Percentiles rank a stretch among this genome's conserved stretches.
These are phyloP conservation scores for Oxycera nigricornis DNA, from an alignment of 2,888 invertebrate genomes.

Conservation along the genomic window DNA sequence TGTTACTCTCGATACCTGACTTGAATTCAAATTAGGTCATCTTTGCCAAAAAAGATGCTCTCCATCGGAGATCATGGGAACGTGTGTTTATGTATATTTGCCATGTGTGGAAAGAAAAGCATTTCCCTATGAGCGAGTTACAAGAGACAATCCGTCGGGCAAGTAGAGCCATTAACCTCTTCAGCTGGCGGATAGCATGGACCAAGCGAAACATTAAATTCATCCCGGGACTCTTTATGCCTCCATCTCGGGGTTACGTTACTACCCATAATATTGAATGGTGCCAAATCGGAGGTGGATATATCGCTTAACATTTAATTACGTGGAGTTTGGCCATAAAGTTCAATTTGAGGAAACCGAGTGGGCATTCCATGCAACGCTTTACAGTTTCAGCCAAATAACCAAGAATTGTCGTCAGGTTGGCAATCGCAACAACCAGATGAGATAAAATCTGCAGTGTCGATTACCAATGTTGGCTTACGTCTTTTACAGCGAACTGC, in stretches of 20 bases:
- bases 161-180: not conserved
- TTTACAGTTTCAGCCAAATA: not conserved
- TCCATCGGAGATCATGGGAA: not conserved
- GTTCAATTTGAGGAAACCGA: not conserved
- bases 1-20: not conserved
- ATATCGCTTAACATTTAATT: slow-evolving; percentile 25
- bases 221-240: not conserved
- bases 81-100: not conserved
- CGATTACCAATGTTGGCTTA: not conserved
- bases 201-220: not conserved
- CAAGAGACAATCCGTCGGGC: not conserved
- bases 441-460: no score
- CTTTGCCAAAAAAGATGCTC: not conserved
- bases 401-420: not conserved
- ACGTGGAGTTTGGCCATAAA: slow-evolving; percentile 1
- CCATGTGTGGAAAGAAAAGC: not conserved
- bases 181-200: not conserved
- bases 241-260: not conserved
- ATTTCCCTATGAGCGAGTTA: not conserved
- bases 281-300: not conserved
- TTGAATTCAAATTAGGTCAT: not conserved
- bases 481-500: not conserved
- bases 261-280: not conserved
- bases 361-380: not conserved
- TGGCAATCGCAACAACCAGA: not conserved